These are phyloP conservation scores for Drosophila parvula DNA, from an alignment of 1,140 invertebrate genomes.

Conservation along the genomic window DNA sequence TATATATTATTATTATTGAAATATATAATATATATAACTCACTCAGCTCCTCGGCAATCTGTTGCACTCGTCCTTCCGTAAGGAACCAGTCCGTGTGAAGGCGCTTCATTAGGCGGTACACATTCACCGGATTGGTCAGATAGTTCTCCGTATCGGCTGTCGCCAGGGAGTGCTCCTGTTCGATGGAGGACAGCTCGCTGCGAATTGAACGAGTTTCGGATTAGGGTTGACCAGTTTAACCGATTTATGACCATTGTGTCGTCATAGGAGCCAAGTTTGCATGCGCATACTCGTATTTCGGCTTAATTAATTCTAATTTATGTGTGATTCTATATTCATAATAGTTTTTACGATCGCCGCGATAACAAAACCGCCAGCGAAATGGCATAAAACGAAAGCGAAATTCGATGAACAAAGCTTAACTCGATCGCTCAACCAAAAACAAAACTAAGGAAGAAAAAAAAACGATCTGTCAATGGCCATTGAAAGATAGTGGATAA, in stretches of 20 bases:
- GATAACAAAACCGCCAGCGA: slow-evolving; percentile 41
- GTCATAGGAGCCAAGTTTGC: slow-evolving; percentile 48
- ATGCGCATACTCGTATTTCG: slow-evolving; percentile 38
- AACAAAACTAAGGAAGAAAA: no score
- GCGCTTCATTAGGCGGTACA: slow-evolving; percentile 97
- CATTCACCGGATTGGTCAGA: slow-evolving; percentile 97
- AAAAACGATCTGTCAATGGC: not conserved
- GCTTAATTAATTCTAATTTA: slow-evolving; percentile 80
- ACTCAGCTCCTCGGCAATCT: slow-evolving; percentile 47
- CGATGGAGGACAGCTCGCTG: slow-evolving; percentile 88
- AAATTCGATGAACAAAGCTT: slow-evolving; percentile 55
- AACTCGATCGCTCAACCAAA: slow-evolving; percentile 3
- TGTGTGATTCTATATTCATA: slow-evolving; percentile 70
- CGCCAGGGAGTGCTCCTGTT: slow-evolving; percentile 90
- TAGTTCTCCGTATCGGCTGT: slow-evolving; percentile 91
- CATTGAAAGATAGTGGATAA: slow-evolving; percentile 9
- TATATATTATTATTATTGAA: no score
- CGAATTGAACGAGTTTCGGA: slow-evolving; percentile 50
- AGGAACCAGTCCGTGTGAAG: slow-evolving; percentile 94
- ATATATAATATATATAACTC: no score
- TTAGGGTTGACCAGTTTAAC: slow-evolving; percentile 61
- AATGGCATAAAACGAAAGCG: slow-evolving; percentile 62
- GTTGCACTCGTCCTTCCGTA: slow-evolving; percentile 83
- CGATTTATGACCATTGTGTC: slow-evolving; percentile 50
- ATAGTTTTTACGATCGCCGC: slow-evolving; percentile 60